Evolutionary conservation across 37 sponge, comb jelly and placozoan genomes (phyloP), one percentile per base, ranked within the genome.

Genomic region (Cladorhizidae sp.): DNA sequence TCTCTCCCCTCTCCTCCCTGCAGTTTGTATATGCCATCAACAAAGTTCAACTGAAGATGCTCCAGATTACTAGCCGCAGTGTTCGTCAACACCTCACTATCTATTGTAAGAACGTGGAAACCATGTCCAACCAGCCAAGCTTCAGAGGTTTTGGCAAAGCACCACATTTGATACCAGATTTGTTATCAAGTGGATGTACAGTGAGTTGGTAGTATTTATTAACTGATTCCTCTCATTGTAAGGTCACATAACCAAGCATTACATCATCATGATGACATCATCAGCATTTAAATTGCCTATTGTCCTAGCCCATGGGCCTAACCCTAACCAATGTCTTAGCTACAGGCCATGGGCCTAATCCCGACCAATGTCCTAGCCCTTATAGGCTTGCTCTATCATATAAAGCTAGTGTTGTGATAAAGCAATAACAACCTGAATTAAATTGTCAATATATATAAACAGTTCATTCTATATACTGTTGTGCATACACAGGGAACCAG

Each of bases 11-110:
- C 61, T 29, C 20, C 0, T 43, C 45, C 25, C 0, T 73, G 25
- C 68, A 89, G 89, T 83, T 89, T 33, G 40, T 59, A 14, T 89
- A 89, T 57, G 73, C 55, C 50, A 80, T 89, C 61, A 79, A 40
- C 54, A 84, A 75, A 52, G 84, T 80, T 7, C 89, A 89, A 49
- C 80, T 89, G 64, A 79, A 83, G 74, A 83, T 89, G 85, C 80
- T 89, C 14, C 89, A 89, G 37, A 80, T 89, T 29, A 84, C 75
- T 29, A 89, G 89, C 56, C 64, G 36, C n/a, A 26, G 35, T 52
- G 89, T 85, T 57, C 64, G 79, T 26, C 89, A 89, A 29, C 42
- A 42, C 9, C 70, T 89, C 69, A 89, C 85, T 31, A 72, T 89
- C 33, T 75, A 65, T 20, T 89, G 80, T 56, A 73, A 80, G 75